Conservation (phyloP, 2,888 invertebrate genomes). For the Nomada lathburiana region DNA sequence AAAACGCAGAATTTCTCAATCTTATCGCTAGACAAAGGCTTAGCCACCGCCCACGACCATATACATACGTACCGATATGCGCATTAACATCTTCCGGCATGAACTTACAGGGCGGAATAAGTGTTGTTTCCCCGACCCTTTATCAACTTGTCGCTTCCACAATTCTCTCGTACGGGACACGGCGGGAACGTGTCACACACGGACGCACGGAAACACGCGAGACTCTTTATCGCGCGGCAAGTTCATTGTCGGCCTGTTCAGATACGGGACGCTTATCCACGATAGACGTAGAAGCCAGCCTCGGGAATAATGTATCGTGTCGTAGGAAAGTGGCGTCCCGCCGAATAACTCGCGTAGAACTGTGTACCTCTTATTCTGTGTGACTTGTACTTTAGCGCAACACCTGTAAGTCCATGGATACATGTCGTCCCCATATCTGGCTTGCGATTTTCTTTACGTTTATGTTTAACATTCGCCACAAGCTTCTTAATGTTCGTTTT, state of each 20-base stretch:
- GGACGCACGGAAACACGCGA: neutral
- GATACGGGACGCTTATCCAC: neutral
- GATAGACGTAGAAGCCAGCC: neutral
- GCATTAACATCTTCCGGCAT: constrained; percentile 56
- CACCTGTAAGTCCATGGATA: constrained; percentile 47
- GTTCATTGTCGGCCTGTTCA: neutral
- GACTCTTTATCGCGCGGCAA: neutral
- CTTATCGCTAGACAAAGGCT: constrained; percentile 57
- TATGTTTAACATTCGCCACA: constrained; percentile 3
- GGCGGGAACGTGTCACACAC: too few relatives aligned
- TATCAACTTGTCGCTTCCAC: neutral
- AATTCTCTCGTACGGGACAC: too few relatives aligned
- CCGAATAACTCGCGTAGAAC: constrained; percentile 21
- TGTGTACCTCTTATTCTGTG: constrained; percentile 4
- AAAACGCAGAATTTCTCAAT: constrained; percentile 60
- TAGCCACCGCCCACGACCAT: constrained; percentile 38
- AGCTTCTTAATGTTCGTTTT: constrained; percentile 18
- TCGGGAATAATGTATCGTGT: constrained; percentile 8
- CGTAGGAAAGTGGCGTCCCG: neutral
- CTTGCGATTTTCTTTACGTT: constrained; percentile 6
- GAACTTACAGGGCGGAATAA: constrained; percentile 64
- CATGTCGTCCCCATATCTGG: constrained; percentile 11
- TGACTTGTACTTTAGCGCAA: constrained; percentile 14
- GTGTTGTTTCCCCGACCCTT: constrained; percentile 15
- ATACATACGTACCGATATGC: constrained; percentile 12